phyloP scores from a whole-genome alignment of 1,140 invertebrate genomes.

The Heterodera schachtii region DNA sequence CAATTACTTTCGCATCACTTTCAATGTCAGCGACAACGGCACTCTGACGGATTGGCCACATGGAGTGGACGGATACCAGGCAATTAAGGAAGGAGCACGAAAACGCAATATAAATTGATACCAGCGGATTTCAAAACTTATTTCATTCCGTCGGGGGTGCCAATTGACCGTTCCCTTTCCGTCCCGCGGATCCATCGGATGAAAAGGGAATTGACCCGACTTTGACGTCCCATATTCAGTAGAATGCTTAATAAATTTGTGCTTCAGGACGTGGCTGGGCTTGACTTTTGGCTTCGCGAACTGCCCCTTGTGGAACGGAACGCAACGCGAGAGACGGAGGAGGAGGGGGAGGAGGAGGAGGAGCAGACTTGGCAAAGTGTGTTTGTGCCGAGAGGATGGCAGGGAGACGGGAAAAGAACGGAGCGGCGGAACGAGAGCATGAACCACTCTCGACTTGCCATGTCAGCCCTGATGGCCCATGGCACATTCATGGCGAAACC shows the following conservation, averaged over 20 bases:
- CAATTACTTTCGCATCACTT: slow-evolving; percentile 32
- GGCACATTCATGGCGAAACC: background rate
- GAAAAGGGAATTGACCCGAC: no score
- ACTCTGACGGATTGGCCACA: slow-evolving; percentile 26
- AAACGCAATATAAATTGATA: background rate
- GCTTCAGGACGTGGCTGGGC: slow-evolving; percentile 16
- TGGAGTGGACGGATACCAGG: slow-evolving; percentile 29
- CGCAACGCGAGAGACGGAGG: background rate
- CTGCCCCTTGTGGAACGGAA: slow-evolving; percentile 26
- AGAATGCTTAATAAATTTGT: no score
- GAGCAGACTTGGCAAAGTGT: slow-evolving; percentile 11
- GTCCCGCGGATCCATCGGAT: no score
- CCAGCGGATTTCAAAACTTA: background rate
- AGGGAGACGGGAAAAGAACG: background rate
- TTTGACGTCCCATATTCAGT: no score
- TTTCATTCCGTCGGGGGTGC: no score
- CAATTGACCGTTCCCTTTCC: no score
- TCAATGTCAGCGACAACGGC: slow-evolving; percentile 33
- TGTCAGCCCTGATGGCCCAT: background rate
- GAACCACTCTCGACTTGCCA: background rate
- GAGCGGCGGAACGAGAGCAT: background rate
- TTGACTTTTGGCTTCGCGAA: slow-evolving; percentile 32
- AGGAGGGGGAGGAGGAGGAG: background rate
- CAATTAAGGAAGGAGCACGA: background rate
- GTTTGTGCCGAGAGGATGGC: background rate